Conservation (phyloP, 2,888 invertebrate species). For the Melieria omissa region DNA sequence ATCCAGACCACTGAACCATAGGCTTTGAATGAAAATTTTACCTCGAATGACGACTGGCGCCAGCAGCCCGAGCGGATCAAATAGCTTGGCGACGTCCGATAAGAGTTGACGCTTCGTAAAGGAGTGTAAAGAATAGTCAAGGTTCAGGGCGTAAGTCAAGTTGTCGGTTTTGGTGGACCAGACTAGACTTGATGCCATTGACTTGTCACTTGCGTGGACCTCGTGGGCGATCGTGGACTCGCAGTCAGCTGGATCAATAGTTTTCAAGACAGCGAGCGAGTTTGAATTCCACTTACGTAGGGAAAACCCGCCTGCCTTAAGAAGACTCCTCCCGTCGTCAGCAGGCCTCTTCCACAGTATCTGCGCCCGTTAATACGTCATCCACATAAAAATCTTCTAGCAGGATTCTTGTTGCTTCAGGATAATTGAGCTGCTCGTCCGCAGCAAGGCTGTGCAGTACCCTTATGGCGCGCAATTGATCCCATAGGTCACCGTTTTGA, state of each 20-base stretch:
- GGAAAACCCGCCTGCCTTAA: not conserved
- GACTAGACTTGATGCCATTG: not conserved
- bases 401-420: not conserved
- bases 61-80: not conserved
- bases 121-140: not conserved
- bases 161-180: not conserved
- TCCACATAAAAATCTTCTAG: constrained; percentile 14
- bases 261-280: too few relatives aligned
- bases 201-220: not conserved
- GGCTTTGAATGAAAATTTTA: not conserved
- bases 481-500: constrained; percentile 9
- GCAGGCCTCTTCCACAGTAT: not conserved
- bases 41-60: constrained; percentile 5
- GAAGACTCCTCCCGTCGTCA: not conserved
- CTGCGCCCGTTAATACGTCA: constrained; percentile 1
- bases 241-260: too few relatives aligned
- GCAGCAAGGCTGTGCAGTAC: not conserved
- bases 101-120: constrained; percentile 4
- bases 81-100: constrained; percentile 10
- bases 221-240: too few relatives aligned
- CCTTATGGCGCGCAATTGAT: constrained; percentile 3
- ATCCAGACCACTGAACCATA: not conserved
- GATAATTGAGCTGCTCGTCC: constrained; percentile 5
- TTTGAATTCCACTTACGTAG: constrained; percentile 4
- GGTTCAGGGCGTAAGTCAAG: not conserved